These are phyloP conservation scores for Bradypus variegatus DNA, from an alignment of 2,797 vertebrate genomes.

Conservation along the genomic window DNA sequence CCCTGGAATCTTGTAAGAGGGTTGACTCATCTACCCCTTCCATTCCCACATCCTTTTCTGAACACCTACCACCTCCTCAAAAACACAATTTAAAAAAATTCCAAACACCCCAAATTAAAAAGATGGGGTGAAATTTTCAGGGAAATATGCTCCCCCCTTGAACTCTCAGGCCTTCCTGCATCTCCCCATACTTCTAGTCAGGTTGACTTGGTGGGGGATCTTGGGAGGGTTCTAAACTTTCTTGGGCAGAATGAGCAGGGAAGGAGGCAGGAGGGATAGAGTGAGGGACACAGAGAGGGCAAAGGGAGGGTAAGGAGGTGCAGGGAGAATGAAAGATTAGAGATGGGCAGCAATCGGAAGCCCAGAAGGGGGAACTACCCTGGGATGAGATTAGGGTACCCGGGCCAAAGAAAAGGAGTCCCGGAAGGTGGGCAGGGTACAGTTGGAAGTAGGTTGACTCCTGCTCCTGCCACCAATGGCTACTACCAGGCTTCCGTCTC, in stretches of 20 bases:
- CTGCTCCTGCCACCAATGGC: constrained; percentile 64
- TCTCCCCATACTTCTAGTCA: constrained; percentile 58
- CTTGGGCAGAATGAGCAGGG: constrained; percentile 44
- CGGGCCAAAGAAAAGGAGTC: constrained; percentile 54
- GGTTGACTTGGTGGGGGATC: constrained; percentile 30
- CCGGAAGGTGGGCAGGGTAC: constrained; percentile 57
- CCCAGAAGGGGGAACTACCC: constrained; percentile 64
- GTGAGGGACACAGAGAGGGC: constrained; percentile 29
- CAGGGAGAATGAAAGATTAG: constrained; percentile 38
- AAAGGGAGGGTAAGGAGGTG: constrained; percentile 46
- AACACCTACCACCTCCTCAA: constrained; percentile 70
- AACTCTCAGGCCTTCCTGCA: constrained; percentile 63
- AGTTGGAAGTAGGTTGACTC: constrained; percentile 56
- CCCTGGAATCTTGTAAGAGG: constrained; percentile 70
- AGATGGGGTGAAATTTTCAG: constrained; percentile 41
- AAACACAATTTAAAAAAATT: constrained; percentile 60
- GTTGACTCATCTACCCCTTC: constrained; percentile 75
- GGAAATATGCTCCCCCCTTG: constrained; percentile 48
- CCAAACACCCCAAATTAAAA: constrained; percentile 55
- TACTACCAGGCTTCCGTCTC: constrained; percentile 10
- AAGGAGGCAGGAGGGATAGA: constrained; percentile 13
- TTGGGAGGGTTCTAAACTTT: constrained; percentile 54
- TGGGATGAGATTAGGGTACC: constrained; percentile 57
- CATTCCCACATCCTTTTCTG: constrained; percentile 80
- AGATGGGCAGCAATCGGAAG: constrained; percentile 58